A percentile compares a stretch with the other conserved stretches of the same genome.
Evolutionary conservation across 2,113 vertebrate species (phyloP).

Genomic region (Piaya cayana): DNA sequence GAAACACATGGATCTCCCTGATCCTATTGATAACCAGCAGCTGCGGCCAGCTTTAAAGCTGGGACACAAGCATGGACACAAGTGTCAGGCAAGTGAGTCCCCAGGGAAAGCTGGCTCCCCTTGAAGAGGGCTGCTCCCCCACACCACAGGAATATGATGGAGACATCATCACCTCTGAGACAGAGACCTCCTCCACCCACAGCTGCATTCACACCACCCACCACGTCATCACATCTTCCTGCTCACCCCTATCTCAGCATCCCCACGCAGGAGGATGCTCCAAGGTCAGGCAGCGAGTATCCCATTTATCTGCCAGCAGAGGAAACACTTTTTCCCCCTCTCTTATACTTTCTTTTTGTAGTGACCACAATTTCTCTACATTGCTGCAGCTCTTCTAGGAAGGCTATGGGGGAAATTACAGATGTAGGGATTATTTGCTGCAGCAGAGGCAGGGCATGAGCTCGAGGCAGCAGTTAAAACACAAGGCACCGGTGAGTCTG

Average conservation of each 20-base stretch:
- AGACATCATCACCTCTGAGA: neutral
- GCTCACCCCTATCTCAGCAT: neutral
- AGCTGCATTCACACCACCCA: neutral
- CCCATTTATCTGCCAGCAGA: slow-evolving; percentile 22
- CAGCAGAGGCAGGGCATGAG: neutral
- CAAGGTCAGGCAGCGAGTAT: neutral
- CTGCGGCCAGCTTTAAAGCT: accelerated
- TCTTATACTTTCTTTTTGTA: neutral
- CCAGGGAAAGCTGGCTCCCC: neutral
- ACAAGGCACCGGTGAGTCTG: neutral
- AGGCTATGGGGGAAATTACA: neutral
- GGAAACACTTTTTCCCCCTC: neutral
- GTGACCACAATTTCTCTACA: neutral
- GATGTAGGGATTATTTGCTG: neutral
- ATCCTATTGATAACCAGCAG: neutral
- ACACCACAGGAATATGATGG: neutral
- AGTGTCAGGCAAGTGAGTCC: accelerated
- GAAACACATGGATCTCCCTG: neutral
- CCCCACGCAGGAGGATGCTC: neutral
- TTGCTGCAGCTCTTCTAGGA: accelerated
- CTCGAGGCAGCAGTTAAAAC: neutral
- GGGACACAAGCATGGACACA: neutral
- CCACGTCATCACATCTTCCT: neutral
- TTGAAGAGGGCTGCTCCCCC: accelerated
- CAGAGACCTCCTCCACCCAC: accelerated